Evolutionary conservation across 1,140 invertebrate genomes (phyloP).

Genomic region (Neotoxoptera formosana): DNA sequence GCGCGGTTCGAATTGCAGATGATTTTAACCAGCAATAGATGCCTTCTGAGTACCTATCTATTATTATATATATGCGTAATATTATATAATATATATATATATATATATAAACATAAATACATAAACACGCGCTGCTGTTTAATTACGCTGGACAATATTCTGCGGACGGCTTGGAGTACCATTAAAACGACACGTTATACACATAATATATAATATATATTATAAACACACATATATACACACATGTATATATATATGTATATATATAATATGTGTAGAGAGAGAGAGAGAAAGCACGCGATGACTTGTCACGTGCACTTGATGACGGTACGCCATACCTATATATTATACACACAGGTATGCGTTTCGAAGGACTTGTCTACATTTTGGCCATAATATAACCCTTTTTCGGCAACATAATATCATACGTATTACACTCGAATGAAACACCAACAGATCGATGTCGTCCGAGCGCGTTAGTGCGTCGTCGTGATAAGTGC

Average conservation of each 20-base stretch:
- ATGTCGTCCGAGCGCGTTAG: background rate
- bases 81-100: background rate
- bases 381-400: background rate
- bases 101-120: background rate
- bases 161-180: background rate
- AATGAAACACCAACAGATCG: background rate
- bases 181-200: background rate
- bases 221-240: too few relatives aligned
- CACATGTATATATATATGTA: background rate
- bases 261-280: too few relatives aligned
- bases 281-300: too few relatives aligned
- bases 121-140: background rate
- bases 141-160: background rate
- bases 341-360: background rate
- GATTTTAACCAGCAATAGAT: background rate
- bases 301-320: background rate
- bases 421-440: background rate
- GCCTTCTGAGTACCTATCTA: background rate
- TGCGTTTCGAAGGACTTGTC: background rate
- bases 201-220: background rate
- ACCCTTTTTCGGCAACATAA: background rate
- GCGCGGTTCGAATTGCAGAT: background rate
- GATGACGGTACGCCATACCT: background rate
- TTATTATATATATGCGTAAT: background rate
- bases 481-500: background rate